Conservation (phyloP, 1,140 invertebrate genomes). For the Atta colombica region DNA sequence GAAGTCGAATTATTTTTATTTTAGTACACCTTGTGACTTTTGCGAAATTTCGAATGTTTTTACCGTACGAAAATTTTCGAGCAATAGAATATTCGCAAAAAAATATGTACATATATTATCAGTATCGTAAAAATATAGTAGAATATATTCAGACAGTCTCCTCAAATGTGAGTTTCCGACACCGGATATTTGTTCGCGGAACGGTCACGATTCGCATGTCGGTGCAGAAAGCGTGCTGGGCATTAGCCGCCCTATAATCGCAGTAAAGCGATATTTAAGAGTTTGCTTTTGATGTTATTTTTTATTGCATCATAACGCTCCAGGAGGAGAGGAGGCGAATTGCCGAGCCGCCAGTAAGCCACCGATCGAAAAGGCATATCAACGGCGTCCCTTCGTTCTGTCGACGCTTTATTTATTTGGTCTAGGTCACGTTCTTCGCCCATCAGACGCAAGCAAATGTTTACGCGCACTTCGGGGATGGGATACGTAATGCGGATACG, state of each 20-base stretch:
- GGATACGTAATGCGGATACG: slow-evolving; percentile 37
- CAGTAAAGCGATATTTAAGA: slow-evolving; percentile 44
- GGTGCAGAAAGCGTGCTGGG: slow-evolving; percentile 23
- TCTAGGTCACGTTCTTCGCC: slow-evolving; percentile 34
- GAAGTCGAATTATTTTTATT: not conserved
- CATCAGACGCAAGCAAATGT: slow-evolving; percentile 36
- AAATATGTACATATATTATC: not conserved
- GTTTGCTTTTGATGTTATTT: slow-evolving; percentile 36
- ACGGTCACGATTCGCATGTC: slow-evolving; percentile 39
- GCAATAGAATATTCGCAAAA: not conserved
- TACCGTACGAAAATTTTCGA: not conserved
- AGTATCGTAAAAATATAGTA: not conserved
- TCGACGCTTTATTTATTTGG: not conserved
- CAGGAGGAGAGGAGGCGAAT: not conserved
- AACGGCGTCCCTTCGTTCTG: not conserved
- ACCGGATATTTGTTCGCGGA: slow-evolving; percentile 42
- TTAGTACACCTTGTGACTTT: not conserved
- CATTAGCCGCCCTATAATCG: slow-evolving; percentile 38
- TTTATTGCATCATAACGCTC: not conserved
- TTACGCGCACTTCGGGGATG: slow-evolving; percentile 34
- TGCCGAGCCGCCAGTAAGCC: not conserved
- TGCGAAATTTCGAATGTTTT: not conserved
- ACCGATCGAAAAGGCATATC: slow-evolving; percentile 9
- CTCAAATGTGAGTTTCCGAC: slow-evolving; percentile 57
- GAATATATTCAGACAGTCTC: not conserved